These are phyloP conservation scores for Hemithea aestivaria DNA, from an alignment of 2,888 invertebrate species.

Conservation along the genomic window DNA sequence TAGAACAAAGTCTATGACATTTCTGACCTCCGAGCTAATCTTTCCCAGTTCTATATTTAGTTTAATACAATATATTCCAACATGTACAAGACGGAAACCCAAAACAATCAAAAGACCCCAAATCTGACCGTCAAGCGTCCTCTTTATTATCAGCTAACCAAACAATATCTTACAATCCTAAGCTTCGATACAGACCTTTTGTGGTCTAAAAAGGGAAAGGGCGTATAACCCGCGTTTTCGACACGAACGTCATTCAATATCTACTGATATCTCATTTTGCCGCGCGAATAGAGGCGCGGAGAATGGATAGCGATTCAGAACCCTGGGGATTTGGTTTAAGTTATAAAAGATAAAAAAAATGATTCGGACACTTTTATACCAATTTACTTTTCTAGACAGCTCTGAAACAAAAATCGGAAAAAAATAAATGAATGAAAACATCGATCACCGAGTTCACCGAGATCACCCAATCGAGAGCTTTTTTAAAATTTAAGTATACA, in stretches of 20 bases:
- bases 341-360: conserved; percentile 20
- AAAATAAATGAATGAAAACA: no score
- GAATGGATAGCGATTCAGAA: conserved; percentile 54
- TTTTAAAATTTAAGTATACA: no score
- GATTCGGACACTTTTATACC: no score
- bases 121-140: conserved; percentile 24
- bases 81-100: no score
- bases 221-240: conserved; percentile 43
- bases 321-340: conserved; percentile 42
- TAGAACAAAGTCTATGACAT: no score
- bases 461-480: no score
- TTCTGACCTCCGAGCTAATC: no score
- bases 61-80: not conserved
- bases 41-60: no score
- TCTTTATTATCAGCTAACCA: conserved; percentile 44
- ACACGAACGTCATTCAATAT: conserved; percentile 68
- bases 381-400: no score
- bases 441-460: no score
- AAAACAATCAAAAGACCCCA: no score
- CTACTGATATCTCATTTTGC: conserved; percentile 74
- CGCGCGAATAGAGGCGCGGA: conserved; percentile 57
- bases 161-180: conserved; percentile 44
- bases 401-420: no score
- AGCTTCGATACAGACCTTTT: conserved; percentile 40
- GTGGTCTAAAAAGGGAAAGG: conserved; percentile 25